Percentiles rank a stretch among this genome's conserved stretches.
These are phyloP conservation scores for Xanthorhoe designata DNA, from an alignment of 2,888 invertebrate genomes.

Conservation along the genomic window DNA sequence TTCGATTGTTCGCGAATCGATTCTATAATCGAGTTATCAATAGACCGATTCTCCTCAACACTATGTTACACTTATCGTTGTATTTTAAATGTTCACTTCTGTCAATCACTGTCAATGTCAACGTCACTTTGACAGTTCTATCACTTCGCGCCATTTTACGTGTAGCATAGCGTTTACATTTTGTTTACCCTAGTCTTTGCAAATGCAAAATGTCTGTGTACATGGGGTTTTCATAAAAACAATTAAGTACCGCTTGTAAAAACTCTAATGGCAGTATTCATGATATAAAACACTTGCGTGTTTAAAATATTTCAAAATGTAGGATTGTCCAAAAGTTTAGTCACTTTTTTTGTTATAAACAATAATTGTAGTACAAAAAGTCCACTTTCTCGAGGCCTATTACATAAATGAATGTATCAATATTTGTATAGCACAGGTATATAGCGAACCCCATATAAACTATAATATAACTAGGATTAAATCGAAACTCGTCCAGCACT, in stretches of 20 bases:
- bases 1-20: slow-evolving; percentile 67
- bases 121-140: slow-evolving; percentile 26
- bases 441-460: neutral
- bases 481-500: slow-evolving; percentile 42
- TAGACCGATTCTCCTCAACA: slow-evolving; percentile 19
- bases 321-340: too few species aligned
- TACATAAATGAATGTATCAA: neutral
- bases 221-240: slow-evolving; percentile 23
- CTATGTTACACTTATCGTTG: slow-evolving; percentile 15
- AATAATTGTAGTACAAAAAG: too few species aligned
- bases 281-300: slow-evolving; percentile 9
- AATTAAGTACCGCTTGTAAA: slow-evolving; percentile 20
- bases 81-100: slow-evolving; percentile 17
- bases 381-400: neutral
- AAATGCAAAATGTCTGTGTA: slow-evolving; percentile 16
- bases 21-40: slow-evolving; percentile 32
- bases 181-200: slow-evolving; percentile 13
- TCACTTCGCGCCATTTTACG: slow-evolving; percentile 17
- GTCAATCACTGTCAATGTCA: slow-evolving; percentile 16
- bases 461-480: neutral
- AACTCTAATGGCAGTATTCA: slow-evolving; percentile 16
- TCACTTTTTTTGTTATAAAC: too few species aligned
- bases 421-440: neutral
- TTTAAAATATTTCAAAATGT: slow-evolving; percentile 1
- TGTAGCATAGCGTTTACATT: slow-evolving; percentile 17